Conservation (phyloP, 2,113 vertebrate genomes). For the Sebastes schlegelii region DNA sequence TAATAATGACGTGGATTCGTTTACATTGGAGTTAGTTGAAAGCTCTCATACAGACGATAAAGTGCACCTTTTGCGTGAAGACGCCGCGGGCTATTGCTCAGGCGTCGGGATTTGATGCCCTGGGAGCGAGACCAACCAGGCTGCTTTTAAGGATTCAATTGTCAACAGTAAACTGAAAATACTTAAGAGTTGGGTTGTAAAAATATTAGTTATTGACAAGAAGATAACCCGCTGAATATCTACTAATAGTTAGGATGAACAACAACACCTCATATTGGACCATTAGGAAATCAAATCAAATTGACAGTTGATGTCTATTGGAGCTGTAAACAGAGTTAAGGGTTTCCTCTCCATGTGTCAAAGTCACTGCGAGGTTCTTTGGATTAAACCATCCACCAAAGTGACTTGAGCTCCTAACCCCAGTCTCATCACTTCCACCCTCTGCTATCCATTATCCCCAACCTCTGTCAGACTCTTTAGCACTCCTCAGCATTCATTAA, state of each 20-base stretch:
- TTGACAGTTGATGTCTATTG: not conserved
- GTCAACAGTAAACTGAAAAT: not conserved
- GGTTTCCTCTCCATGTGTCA: not conserved
- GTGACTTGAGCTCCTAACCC: not conserved
- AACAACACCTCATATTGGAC: not conserved
- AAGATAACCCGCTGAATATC: not conserved
- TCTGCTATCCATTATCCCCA: constrained; percentile 18
- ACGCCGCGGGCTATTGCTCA: too few relatives aligned
- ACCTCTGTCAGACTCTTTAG: constrained; percentile 36
- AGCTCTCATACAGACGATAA: too few relatives aligned
- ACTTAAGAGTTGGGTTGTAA: not conserved
- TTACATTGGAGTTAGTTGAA: too few relatives aligned
- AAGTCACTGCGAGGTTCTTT: not conserved
- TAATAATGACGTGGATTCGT: too few relatives aligned
- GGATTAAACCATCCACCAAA: not conserved
- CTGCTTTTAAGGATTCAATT: not conserved
- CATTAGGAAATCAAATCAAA: not conserved
- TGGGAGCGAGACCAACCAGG: too few relatives aligned
- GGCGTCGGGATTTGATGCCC: too few relatives aligned
- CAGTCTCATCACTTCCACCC: constrained; percentile 15
- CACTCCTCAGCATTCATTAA: constrained; percentile 46
- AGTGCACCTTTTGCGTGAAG: too few relatives aligned
- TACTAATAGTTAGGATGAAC: not conserved
- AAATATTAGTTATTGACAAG: not conserved
- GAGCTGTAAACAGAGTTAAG: not conserved